Percentiles rank a stretch among this genome's conserved stretches.
Conservation (phyloP, 1,140 invertebrate species). For the Psilanteris sp. region DNA sequence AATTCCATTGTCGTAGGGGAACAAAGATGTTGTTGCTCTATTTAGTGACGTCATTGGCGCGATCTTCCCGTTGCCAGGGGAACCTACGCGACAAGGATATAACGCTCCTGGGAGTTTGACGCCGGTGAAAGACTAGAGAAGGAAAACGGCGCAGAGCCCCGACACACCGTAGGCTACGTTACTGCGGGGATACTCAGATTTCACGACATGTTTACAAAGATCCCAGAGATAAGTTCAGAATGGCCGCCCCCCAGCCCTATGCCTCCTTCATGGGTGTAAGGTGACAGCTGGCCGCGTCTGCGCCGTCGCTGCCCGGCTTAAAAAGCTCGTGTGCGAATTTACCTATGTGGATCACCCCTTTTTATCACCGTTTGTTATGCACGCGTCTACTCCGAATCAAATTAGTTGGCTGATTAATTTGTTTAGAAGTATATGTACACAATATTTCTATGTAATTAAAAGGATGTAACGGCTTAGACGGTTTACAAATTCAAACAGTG, state of each 20-base stretch:
- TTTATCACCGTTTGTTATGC: no score
- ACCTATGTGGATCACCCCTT: conserved; percentile 50
- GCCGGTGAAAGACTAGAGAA: conserved; percentile 41
- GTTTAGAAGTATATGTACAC: no score
- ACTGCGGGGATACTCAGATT: conserved; percentile 79
- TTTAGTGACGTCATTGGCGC: conserved; percentile 68
- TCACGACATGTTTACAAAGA: conserved; percentile 81
- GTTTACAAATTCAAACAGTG: no score
- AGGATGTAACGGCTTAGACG: no score
- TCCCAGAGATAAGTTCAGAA: conserved; percentile 81
- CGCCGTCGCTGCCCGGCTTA: conserved; percentile 43
- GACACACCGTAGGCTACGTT: conserved; percentile 73
- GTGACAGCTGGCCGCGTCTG: conserved; percentile 79
- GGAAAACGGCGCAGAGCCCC: conserved; percentile 32
- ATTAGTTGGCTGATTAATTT: no score
- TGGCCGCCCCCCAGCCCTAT: conserved; percentile 75
- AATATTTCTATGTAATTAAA: no score
- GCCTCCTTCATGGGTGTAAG: conserved; percentile 78
- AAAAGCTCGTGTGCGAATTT: conserved; percentile 53
- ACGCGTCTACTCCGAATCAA: no score
- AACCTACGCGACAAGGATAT: conserved; percentile 55
- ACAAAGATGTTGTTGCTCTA: conserved; percentile 71
- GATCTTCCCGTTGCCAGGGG: conserved; percentile 68
- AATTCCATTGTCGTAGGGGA: conserved; percentile 69
- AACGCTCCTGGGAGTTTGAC: conserved; percentile 42